phyloP scores from a whole-genome alignment of 2,888 invertebrate species.

The Anarsia innoxiella region DNA sequence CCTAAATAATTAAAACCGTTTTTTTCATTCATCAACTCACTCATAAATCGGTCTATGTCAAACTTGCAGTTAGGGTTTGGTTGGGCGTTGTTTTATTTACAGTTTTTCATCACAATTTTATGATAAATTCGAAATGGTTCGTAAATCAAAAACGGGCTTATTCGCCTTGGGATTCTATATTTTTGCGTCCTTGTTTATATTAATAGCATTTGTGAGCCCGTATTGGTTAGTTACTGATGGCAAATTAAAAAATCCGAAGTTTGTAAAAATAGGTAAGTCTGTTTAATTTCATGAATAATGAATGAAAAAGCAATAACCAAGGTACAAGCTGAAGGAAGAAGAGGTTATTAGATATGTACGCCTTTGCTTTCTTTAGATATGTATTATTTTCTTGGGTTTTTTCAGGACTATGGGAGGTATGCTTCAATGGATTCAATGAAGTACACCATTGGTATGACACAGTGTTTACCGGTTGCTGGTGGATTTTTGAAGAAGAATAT shows the following conservation, averaged over 20 bases:
- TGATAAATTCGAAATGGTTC: conserved; percentile 47
- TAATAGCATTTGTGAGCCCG: conserved; percentile 89
- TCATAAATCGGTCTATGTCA: neutral
- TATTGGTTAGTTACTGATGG: conserved; percentile 92
- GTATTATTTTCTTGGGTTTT: too few species aligned
- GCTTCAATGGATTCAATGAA: conserved; percentile 92
- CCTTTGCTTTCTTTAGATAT: too few species aligned
- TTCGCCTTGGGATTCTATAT: conserved; percentile 79
- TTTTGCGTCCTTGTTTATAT: conserved; percentile 80
- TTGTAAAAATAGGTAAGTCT: conserved; percentile 83
- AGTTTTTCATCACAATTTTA: neutral
- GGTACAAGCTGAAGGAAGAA: too few species aligned
- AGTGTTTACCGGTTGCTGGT: conserved; percentile 92
- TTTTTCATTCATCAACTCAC: neutral
- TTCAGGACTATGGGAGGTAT: conserved; percentile 95
- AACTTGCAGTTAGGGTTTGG: neutral
- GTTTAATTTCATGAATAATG: conserved; percentile 1
- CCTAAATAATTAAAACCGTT: too few species aligned
- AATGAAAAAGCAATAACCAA: too few species aligned
- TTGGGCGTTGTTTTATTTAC: conserved; percentile 6
- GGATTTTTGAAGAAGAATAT: conserved; percentile 98
- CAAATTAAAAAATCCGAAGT: conserved; percentile 83
- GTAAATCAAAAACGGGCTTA: conserved; percentile 79
- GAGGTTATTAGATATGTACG: too few species aligned
- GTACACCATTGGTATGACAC: conserved; percentile 90